phyloP scores from a whole-genome alignment of 2,113 vertebrate genomes.

The Misgurnus anguillicaudatus region DNA sequence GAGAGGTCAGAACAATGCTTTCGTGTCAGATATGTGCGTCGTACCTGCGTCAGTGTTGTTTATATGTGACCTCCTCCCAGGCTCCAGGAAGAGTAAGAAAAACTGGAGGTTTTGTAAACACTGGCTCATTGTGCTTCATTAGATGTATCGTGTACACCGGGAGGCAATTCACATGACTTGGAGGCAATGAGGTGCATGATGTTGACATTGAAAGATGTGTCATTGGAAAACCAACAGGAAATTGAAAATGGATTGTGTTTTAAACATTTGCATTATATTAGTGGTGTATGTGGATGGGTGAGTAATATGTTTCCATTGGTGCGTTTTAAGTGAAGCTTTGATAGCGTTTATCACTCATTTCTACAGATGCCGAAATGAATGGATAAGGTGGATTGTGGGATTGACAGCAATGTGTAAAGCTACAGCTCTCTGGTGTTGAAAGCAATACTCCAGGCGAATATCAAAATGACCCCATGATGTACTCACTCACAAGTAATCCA shows the following conservation, averaged over 20 bases:
- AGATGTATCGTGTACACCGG: not conserved
- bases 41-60: constrained; percentile 51
- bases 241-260: not conserved
- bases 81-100: constrained; percentile 25
- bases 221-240: not conserved
- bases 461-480: no score
- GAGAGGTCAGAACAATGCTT: constrained; percentile 50
- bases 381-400: no score
- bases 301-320: no score
- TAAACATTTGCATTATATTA: no score
- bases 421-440: no score
- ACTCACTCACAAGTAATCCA: no score
- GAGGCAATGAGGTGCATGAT: not conserved
- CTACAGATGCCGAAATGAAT: no score
- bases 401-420: no score
- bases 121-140: constrained; percentile 1
- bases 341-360: no score
- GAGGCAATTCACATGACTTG: not conserved
- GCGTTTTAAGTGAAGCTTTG: no score
- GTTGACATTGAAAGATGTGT: constrained; percentile 20
- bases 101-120: constrained; percentile 16
- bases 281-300: no score
- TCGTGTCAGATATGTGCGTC: constrained; percentile 51
- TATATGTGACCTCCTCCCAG: constrained; percentile 33
- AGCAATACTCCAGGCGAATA: no score